Base-by-base conservation (phyloP, 2,797 vertebrate species). In the Setipinna tenuifilis region DNA sequence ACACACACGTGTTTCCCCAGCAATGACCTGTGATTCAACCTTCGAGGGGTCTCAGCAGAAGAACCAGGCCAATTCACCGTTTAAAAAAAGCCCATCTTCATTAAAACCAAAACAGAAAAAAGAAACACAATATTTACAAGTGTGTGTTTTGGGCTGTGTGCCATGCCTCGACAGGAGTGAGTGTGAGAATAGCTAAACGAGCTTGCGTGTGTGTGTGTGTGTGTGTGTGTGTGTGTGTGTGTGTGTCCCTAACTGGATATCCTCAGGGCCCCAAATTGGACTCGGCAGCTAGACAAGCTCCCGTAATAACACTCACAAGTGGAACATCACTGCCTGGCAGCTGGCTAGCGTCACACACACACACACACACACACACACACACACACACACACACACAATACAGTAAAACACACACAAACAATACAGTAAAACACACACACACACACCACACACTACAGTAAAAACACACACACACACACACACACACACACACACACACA, bases 1-100 rank as follows among this genome's bases (percentile, higher is more conserved):
- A 41, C 11, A 48, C 65, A 61, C 35, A 59, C 2, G 59, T 31
- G 87, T 65, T 28, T 65, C 28, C 65, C 28, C 12, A 35, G 28
- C 65, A 54, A 54, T 11, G 65, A 6, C 86, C 87, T 71, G 89
- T 89, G 91, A 94, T 87, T 90, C 89, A 93, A 94, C 86, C 82
- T 87, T 9, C 46, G 83, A 90, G 89, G 89, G 90, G 16, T 28
- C 23, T 23, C 44, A 81, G 9, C 59, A 48, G 57, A 10, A 54
- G 10, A 65, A 28, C 10, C 62, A 65, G 11, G 2, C 0, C 10
- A 25, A 11, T 23, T 62, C n/a, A 62, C 21, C 2, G 7, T n/a
- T 11, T 6, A 62, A 23, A 65, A 25, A 23, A 65, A 25, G 28
- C 62, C 25, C 62, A 28, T 2, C 35, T 41, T 41, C 35, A 41